These are phyloP conservation scores for Odocoileus virginianus DNA, from an alignment of 2,113 vertebrate species.

Conservation along the genomic window DNA sequence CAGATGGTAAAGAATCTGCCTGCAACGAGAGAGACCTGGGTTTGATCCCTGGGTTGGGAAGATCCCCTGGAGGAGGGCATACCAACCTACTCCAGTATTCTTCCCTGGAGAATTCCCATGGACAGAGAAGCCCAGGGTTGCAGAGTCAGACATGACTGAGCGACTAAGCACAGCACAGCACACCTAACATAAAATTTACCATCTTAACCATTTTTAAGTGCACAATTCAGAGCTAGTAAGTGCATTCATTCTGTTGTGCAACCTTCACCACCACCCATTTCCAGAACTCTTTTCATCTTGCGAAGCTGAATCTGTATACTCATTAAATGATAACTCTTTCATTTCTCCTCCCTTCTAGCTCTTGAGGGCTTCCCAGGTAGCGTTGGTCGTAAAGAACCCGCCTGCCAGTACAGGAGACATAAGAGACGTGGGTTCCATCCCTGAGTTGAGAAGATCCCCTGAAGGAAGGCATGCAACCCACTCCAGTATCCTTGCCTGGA, in stretches of 20 bases:
- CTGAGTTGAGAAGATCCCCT: neutral
- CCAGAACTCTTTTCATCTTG: neutral
- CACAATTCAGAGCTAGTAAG: neutral
- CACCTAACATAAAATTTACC: neutral
- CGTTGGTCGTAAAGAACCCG: neutral
- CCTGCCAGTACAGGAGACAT: neutral
- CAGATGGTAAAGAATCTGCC: neutral
- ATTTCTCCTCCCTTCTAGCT: neutral
- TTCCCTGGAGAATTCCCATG: neutral
- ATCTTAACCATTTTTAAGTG: neutral
- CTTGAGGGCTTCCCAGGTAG: neutral
- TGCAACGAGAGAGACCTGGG: neutral
- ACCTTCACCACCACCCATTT: neutral
- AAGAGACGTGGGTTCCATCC: neutral
- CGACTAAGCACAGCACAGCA: neutral
- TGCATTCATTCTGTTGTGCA: neutral
- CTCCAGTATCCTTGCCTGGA: neutral
- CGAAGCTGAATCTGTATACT: neutral
- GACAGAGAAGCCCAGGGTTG: accelerated
- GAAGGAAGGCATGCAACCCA: neutral
- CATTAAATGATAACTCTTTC: neutral
- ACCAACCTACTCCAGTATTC: neutral
- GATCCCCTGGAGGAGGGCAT: neutral
- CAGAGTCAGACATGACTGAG: neutral
- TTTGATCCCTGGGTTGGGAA: neutral